A percentile compares a stretch with the other conserved stretches of the same genome.
Evolutionary conservation across 2,888 invertebrate genomes (phyloP).

Genomic region (Phyllotreta striolata): DNA sequence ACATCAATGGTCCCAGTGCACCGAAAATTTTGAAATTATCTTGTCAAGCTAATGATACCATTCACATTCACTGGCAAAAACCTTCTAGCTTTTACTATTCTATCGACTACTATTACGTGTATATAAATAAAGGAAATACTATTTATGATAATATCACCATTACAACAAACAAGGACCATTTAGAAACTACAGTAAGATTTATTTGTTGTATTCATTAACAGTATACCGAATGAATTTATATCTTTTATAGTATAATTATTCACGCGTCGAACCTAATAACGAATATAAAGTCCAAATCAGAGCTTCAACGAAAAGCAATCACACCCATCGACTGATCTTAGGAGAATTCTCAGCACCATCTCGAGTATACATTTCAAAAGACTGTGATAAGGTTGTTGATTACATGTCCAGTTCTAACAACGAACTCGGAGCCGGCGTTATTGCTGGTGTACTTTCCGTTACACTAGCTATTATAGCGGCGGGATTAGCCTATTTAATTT

Average conservation of each 20-base stretch:
- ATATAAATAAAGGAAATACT: constrained; percentile 49
- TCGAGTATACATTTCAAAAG: constrained; percentile 70
- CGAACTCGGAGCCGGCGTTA: constrained; percentile 74
- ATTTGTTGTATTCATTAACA: constrained; percentile 11
- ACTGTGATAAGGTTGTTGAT: constrained; percentile 71
- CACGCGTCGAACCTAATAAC: too few relatives aligned
- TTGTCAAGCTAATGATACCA: constrained; percentile 79
- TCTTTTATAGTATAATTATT: too few relatives aligned
- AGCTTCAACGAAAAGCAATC: constrained; percentile 73
- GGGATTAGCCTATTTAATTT: constrained; percentile 73
- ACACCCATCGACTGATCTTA: constrained; percentile 68
- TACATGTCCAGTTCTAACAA: constrained; percentile 67
- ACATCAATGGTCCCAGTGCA: constrained; percentile 85
- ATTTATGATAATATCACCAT: constrained; percentile 56
- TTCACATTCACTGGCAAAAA: constrained; percentile 87
- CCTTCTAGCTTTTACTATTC: constrained; percentile 80
- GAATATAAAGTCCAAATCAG: constrained; percentile 76
- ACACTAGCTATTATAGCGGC: constrained; percentile 73
- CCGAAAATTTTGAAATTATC: constrained; percentile 85
- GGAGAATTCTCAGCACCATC: constrained; percentile 72
- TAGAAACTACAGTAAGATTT: constrained; percentile 74
- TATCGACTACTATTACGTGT: constrained; percentile 74
- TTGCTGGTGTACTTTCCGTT: constrained; percentile 76
- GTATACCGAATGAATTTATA: constrained; percentile 13
- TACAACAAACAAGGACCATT: constrained; percentile 71